phyloP scores from a whole-genome alignment of 2,113 vertebrate species.

The Myodes glareolus region DNA sequence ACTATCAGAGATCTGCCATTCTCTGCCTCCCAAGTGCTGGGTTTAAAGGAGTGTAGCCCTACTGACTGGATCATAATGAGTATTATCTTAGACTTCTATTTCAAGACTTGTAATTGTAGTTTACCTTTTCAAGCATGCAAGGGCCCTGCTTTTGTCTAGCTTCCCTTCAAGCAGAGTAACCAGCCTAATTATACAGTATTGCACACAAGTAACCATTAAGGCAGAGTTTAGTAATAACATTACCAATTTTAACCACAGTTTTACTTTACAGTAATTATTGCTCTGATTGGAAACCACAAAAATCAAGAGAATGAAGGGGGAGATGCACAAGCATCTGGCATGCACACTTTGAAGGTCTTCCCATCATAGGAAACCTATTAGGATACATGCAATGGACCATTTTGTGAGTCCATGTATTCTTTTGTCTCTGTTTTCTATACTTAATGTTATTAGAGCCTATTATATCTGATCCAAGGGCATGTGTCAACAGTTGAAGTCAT shows the following conservation, averaged over 20 bases:
- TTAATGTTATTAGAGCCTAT: constrained; percentile 68
- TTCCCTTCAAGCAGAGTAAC: background rate
- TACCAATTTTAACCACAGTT: constrained; percentile 29
- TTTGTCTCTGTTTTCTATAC: constrained; percentile 65
- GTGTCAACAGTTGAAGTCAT: constrained; percentile 72
- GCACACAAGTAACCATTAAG: constrained; percentile 76
- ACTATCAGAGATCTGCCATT: background rate
- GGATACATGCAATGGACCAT: background rate
- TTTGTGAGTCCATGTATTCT: constrained; percentile 31
- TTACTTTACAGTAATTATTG: constrained; percentile 31
- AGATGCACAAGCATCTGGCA: background rate
- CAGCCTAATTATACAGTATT: constrained; percentile 66
- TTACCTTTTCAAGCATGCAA: background rate
- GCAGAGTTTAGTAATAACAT: constrained; percentile 1
- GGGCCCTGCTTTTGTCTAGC: background rate
- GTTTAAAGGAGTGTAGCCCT: background rate
- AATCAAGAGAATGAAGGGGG: background rate
- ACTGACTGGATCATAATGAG: background rate
- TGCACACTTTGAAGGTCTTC: background rate
- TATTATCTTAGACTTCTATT: background rate
- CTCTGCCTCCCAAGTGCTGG: background rate
- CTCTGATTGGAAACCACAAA: background rate
- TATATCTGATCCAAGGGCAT: constrained; percentile 66
- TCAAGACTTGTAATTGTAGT: background rate
- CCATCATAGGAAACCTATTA: background rate